Evolutionary conservation across 2,888 invertebrate species (phyloP).

Genomic region (Suillia variegata): DNA sequence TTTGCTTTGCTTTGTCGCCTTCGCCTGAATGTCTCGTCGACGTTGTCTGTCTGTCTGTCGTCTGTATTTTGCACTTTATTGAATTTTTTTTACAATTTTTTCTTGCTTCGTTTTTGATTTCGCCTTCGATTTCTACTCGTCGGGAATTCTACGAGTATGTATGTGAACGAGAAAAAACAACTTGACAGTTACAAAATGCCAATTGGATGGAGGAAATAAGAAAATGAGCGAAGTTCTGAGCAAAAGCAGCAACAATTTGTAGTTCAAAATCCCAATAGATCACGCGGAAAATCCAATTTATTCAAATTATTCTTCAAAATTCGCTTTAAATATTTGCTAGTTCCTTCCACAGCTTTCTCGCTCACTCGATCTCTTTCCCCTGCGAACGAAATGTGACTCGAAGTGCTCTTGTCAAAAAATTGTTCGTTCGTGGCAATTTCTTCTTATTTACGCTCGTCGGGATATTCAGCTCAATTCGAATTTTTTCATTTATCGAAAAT

Average conservation of each 20-base stretch:
- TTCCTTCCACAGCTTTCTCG: background rate
- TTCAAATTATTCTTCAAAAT: background rate
- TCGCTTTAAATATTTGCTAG: no score
- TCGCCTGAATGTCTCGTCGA: no score
- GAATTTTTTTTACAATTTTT: conserved; percentile 20
- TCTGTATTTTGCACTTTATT: conserved; percentile 25
- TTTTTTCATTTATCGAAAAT: background rate
- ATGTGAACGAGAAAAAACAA: background rate
- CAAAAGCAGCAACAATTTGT: no score
- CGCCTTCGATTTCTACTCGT: conserved; percentile 8
- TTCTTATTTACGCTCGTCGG: no score
- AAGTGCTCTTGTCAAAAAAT: no score
- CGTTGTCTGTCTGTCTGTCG: no score
- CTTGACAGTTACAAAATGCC: conserved; percentile 20
- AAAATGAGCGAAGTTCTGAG: no score
- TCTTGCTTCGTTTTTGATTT: conserved; percentile 10
- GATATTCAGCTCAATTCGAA: background rate
- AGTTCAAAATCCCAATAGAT: no score
- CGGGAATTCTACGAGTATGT: no score
- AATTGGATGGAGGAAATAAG: no score
- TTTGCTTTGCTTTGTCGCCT: conserved; percentile 8
- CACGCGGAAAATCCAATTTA: no score
- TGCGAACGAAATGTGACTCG: no score
- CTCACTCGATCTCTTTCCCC: background rate
- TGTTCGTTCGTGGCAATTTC: conserved; percentile 28